Evolutionary conservation across 1,140 invertebrate species (phyloP).

Genomic region (Ruditapes philippinarum): DNA sequence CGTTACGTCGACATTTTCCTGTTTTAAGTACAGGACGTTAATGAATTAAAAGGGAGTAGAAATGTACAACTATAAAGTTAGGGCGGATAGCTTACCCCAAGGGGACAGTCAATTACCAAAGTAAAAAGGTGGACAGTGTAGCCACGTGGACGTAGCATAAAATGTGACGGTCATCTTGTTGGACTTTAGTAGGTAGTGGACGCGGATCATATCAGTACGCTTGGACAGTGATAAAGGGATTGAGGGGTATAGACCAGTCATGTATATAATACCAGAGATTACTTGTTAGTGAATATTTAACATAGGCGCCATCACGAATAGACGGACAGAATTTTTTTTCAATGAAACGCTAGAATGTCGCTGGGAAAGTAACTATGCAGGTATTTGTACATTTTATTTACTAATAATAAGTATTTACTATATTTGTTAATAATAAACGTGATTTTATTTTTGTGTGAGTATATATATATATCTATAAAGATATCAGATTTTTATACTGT

Average conservation of each 20-base stretch:
- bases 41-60: constrained; percentile 31
- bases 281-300: not conserved
- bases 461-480: too few species aligned
- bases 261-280: constrained; percentile 8
- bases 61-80: constrained; percentile 23
- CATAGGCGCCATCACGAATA: not conserved
- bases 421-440: too few species aligned
- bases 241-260: not conserved
- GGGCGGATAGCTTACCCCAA: constrained; percentile 19
- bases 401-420: too few species aligned
- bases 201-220: not conserved
- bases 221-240: constrained; percentile 15
- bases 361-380: too few species aligned
- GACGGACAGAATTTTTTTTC: not conserved
- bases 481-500: too few species aligned
- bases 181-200: constrained; percentile 48
- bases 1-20: constrained; percentile 43
- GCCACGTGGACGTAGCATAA: constrained; percentile 46
- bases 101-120: constrained; percentile 34
- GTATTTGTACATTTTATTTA: too few species aligned
- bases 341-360: not conserved
- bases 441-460: too few species aligned
- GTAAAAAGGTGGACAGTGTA: not conserved
- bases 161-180: constrained; percentile 33
- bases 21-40: constrained; percentile 24